Percentiles rank a stretch among this genome's conserved stretches.
Conservation (phyloP, 1,140 invertebrate species). For the Protaetia brevitarsis region DNA sequence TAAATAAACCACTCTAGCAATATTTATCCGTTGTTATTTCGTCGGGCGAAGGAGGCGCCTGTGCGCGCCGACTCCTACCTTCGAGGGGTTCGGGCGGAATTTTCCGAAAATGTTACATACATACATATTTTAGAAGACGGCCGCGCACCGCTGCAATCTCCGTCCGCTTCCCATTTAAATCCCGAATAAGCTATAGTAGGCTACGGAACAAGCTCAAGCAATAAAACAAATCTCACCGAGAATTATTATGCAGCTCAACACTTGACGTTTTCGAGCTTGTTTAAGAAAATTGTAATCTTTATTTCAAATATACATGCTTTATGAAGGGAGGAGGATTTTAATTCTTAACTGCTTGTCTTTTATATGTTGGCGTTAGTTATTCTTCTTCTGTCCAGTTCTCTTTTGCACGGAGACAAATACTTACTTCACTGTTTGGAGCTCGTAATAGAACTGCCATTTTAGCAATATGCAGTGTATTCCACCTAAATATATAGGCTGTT, state of each 20-base stretch:
- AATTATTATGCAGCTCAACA: conserved; percentile 19
- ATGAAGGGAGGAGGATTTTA: too few species aligned
- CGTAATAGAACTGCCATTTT: too few species aligned
- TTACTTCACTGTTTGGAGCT: too few species aligned
- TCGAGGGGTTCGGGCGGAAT: neutral
- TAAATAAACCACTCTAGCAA: neutral
- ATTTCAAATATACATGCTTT: conserved; percentile 1
- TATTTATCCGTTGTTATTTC: neutral
- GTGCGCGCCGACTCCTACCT: neutral
- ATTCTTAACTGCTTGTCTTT: too few species aligned
- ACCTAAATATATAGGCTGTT: too few species aligned
- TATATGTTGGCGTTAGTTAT: too few species aligned
- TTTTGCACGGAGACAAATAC: too few species aligned
- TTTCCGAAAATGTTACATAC: neutral
- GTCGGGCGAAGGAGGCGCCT: neutral
- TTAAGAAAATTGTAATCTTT: conserved; percentile 18
- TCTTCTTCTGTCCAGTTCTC: too few species aligned
- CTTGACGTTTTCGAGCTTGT: neutral
- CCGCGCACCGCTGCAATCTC: conserved; percentile 18
- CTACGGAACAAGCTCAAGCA: conserved; percentile 11
- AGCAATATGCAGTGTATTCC: too few species aligned
- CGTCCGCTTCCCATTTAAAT: conserved; percentile 1
- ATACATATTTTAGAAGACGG: neutral
- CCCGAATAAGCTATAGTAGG: conserved; percentile 19
- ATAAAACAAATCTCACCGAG: conserved; percentile 18